Evolutionary conservation across 1,140 invertebrate species (phyloP), one percentile per base, ranked within the genome.

Genomic region (Dendroctonus valens): DNA sequence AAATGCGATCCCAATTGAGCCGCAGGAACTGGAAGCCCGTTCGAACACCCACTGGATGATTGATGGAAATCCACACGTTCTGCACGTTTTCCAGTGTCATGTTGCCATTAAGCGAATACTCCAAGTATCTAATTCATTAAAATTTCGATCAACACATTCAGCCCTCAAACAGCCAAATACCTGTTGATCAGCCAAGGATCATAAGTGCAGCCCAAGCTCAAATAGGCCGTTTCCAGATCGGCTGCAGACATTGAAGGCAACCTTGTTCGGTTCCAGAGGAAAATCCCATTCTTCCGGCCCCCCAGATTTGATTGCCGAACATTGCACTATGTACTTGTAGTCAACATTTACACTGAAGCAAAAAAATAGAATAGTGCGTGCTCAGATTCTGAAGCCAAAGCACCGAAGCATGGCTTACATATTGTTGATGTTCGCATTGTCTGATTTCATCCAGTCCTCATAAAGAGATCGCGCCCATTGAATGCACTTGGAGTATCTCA

Each of bases 111-210:
- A 76, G 57, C 7, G 74, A 72, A 49, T 71, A 71, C 49, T 74
- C 72, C 59, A 76, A 66, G 52, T 75, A 76, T 53, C 74, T 74
- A 59, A 59, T 44, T 9, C 42, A 11, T 39, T 55, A 8, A 52
- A 5, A 12, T 5, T 8, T 15, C 3, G 2, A 12, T 6, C 15
- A 15, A n/a, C 15, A n/a, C 11, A n/a, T 11, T 12, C 11, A 12
- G 2, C 11, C 8, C 15, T 2, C 7, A 40, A 38, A 40, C 9
- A 9, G 11, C 26, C 15, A 38, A 11, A 49, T 64, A 76, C 76
- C 69, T 76, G 53, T 76, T 76, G 11, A 78, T 75, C 41, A 77
- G 55, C 75, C 75, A 77, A 11, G 75, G 72, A 64, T 77, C 73
- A 46, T 73, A 70, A 7, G 73, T 74, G 65, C 75, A 77, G 38